These are phyloP conservation scores for Hapalemur alaotrensis DNA, from an alignment of 2,797 vertebrate species.

Conservation along the genomic window DNA sequence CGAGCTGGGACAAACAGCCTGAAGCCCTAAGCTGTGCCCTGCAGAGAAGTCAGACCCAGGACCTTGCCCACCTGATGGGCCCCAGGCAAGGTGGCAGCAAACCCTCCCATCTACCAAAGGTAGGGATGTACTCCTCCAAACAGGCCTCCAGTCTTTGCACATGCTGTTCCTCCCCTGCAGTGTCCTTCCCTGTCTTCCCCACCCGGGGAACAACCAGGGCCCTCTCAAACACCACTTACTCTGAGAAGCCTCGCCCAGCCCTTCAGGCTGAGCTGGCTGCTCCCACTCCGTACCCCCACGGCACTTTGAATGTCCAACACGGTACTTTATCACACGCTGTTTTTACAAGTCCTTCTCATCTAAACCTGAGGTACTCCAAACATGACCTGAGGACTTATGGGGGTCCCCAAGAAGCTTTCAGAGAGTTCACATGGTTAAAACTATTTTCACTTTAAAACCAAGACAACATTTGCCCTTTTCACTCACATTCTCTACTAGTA, in stretches of 20 bases:
- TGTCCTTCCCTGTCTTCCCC: neutral
- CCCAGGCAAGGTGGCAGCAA: neutral
- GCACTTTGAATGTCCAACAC: rapidly evolving
- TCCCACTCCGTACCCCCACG: rapidly evolving
- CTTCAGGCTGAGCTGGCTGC: neutral
- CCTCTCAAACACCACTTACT: neutral
- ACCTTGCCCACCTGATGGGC: neutral
- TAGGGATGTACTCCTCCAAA: no score
- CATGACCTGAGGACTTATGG: neutral
- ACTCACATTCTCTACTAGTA: neutral
- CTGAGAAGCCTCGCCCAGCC: neutral
- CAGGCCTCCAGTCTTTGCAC: neutral
- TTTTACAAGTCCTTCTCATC: neutral
- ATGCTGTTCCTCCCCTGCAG: neutral
- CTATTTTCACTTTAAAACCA: neutral
- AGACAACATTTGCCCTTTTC: neutral
- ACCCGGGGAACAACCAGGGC: neutral
- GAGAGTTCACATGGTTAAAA: neutral
- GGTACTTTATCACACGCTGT: neutral
- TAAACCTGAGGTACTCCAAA: neutral
- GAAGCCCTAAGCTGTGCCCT: neutral
- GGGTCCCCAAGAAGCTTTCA: neutral
- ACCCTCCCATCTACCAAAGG: neutral
- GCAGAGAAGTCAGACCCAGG: neutral
- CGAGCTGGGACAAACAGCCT: neutral